Conservation (phyloP, 2,113 vertebrate genomes). For the Jacana jacana region DNA sequence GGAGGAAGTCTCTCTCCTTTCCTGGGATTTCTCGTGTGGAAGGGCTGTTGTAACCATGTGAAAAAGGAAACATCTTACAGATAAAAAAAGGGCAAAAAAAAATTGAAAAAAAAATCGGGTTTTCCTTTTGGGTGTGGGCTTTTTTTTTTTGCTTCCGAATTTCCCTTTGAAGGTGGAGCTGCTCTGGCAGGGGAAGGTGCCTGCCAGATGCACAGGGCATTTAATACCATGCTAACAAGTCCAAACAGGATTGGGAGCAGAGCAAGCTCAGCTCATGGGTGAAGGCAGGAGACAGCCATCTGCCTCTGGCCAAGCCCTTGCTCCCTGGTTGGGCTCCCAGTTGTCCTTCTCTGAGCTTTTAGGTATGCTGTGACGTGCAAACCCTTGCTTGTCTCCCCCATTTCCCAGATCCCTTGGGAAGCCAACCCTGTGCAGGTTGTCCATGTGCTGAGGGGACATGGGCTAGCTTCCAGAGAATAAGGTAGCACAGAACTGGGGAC, state of each 20-base stretch:
- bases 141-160: conserved; percentile 23
- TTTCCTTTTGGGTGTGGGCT: conserved; percentile 21
- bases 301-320: background rate
- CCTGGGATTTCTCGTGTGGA: conserved; percentile 35
- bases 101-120: background rate
- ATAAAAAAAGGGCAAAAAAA: background rate
- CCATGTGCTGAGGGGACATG: background rate
- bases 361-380: background rate
- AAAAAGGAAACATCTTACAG: conserved; percentile 32
- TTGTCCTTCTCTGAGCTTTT: background rate
- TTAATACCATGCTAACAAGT: background rate
- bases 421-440: background rate
- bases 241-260: background rate
- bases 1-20: conserved; percentile 30
- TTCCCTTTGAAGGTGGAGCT: conserved; percentile 34
- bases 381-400: background rate
- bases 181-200: background rate
- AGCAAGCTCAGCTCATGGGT: background rate
- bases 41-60: background rate
- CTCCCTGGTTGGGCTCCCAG: background rate
- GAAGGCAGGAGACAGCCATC: background rate
- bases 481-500: background rate
- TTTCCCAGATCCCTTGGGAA: background rate
- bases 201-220: background rate
- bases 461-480: background rate